These are phyloP conservation scores for Phaetusa simplex DNA, from an alignment of 2,113 vertebrate genomes.

Conservation along the genomic window DNA sequence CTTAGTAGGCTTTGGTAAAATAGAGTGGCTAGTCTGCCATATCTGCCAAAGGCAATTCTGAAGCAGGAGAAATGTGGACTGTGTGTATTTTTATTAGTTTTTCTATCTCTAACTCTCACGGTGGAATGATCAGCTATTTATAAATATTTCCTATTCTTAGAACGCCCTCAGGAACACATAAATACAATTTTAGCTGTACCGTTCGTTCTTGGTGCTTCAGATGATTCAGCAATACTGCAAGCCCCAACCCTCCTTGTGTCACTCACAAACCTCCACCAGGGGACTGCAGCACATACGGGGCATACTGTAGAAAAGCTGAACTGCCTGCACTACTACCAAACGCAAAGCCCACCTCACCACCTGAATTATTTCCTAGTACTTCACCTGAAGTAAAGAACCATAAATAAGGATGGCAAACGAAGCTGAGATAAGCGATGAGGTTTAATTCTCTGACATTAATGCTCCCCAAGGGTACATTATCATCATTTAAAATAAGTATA, in stretches of 20 bases:
- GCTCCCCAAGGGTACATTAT: neutral
- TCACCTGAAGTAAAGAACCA: neutral
- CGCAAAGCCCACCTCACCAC: neutral
- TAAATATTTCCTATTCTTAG: neutral
- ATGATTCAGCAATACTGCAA: neutral
- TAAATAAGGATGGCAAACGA: neutral
- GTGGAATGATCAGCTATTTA: neutral
- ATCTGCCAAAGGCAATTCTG: neutral
- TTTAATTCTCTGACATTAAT: neutral
- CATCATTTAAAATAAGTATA: neutral
- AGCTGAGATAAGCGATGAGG: neutral
- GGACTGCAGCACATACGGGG: neutral
- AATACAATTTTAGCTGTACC: neutral
- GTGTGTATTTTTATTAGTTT: neutral
- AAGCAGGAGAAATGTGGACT: neutral
- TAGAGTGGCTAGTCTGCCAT: neutral
- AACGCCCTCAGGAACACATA: neutral
- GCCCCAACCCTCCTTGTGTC: no score
- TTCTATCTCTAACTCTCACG: neutral
- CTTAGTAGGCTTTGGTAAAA: neutral
- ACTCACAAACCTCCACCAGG: neutral
- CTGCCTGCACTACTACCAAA: neutral
- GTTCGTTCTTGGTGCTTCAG: neutral
- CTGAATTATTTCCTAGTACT: neutral
- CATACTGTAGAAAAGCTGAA: neutral